Base-by-base conservation (phyloP, 1,140 invertebrate genomes). In the Bombyx mori region DNA sequence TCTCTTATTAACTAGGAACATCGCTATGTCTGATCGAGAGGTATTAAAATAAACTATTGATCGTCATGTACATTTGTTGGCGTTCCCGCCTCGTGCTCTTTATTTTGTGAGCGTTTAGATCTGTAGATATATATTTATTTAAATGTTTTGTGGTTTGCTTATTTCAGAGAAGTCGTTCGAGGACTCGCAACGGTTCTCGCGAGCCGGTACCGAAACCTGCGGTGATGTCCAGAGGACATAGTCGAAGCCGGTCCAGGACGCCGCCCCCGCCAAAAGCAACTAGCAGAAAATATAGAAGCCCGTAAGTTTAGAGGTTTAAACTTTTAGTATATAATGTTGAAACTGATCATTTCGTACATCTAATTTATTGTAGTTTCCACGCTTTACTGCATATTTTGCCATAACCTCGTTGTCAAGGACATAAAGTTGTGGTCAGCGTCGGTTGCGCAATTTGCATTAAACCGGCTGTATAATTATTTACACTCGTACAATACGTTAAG, bases 11-110 rank as follows among this genome's bases (percentile, higher is more conserved):
- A 70, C 73, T 69, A 61, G 57, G 62, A 62, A 65, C 64, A 50
- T 62, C 71, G 64, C 63, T 60, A 88, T 88, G 87, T 88, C 87
- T 61, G 87, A 88, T 76, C 77, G 83, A 72, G 87, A 88, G 87
- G 87, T 88, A 85, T 71, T 84, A 79, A 76, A 72, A 73, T 83
- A 79, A 76, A 66, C 68, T 62, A 55, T 52, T 58, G 51, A 57
- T 56, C 44, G 50, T 61, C 58, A 62, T 66, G 61, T 52, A 58
- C 52, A 56, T 55, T 65, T 35, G 57, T 52, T 60, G 58, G 59
- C 55, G 63, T 61, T 68, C 60, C 63, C 60, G 63, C 74, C 73
- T 70, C 78, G 69, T 77, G 77, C 59, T 60, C 69, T 71, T 73
- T 76, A 76, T 79, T 79, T 77, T 63, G 62, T 63, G 61, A 62